These are phyloP conservation scores for Acipenser transmontanus DNA, from an alignment of 2,797 vertebrate genomes.

Conservation along the genomic window DNA sequence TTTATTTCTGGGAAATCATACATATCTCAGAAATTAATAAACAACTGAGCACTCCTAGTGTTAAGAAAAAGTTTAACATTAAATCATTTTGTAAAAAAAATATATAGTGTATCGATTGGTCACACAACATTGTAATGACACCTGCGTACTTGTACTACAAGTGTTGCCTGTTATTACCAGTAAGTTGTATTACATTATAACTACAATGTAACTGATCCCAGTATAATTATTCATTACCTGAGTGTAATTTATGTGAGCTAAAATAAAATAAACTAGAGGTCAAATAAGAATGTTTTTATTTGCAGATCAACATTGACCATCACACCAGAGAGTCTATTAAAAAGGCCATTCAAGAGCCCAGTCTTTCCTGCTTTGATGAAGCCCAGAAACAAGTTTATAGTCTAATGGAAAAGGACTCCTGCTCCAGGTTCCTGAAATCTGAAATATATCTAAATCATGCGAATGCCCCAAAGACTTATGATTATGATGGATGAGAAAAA, in stretches of 20 bases:
- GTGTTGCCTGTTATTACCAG: no score
- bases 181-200: no score
- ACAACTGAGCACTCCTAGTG: not conserved
- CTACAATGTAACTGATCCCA: no score
- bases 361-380: conserved; percentile 70
- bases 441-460: conserved; percentile 64
- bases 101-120: not conserved
- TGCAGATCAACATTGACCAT: conserved; percentile 79
- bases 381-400: conserved; percentile 70
- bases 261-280: no score
- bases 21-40: not conserved
- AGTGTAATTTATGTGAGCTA: no score
- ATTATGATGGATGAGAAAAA: conserved; percentile 15
- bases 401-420: conserved; percentile 82
- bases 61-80: not conserved
- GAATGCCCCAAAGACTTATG: conserved; percentile 40
- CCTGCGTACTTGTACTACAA: no score
- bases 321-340: conserved; percentile 67
- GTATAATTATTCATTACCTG: no score
- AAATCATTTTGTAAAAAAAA: not conserved
- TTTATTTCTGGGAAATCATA: not conserved
- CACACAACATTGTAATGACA: no score
- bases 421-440: conserved; percentile 76
- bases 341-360: conserved; percentile 61
- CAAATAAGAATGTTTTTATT: conserved; percentile 5